Base-by-base conservation (phyloP, 2,888 invertebrate species). In the Liopterus haemorrhoidalis region DNA sequence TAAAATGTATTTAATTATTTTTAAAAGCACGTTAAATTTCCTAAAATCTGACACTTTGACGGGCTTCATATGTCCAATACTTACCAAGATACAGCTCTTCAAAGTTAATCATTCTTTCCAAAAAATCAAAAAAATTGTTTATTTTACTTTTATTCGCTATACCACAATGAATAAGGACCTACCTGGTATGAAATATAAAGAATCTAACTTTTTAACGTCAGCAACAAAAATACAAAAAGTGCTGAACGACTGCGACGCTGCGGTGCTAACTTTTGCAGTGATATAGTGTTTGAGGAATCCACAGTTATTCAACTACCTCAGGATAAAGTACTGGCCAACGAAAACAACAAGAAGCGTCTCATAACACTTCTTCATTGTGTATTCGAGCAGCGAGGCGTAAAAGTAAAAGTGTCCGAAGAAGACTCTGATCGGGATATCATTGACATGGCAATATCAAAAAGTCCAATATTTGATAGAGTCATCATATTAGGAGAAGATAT, bases 391-490 rank as follows among this genome's bases (percentile, higher is more conserved):
- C 28, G 12, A 14, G 28, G 28, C n/a, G 5, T 28, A 11, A 14
- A n/a, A 28, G 28, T 28, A n/a, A n/a, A 28, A 28, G 28, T 28
- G 12, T 4, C 28, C 28, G n/a, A 28, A 28, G 28, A 28, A 9
- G 28, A 4, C n/a, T n/a, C n/a, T 28, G 28, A 28, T 28, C n/a
- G 28, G 28, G n/a, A 28, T 14, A 28, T 28, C 28, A 28, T 28
- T 28, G 28, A 28, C 5, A 28, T 14, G 12, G 28, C 28, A 4
- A n/a, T 6, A n/a, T 28, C 28, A n/a, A 28, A 28, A 6, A 28
- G 28, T 5, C 4, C 5, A 4, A 4, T 28, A 28, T 28, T 28
- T 28, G 28, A 28, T 9, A n/a, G 28, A 11, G n/a, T 28, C 12
- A n/a, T 28, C 4, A 14, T 6, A 11, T 11, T 28, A 11, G 28